phyloP scores from a whole-genome alignment of 2,113 vertebrate species.

The Rhizomys pruinosus region DNA sequence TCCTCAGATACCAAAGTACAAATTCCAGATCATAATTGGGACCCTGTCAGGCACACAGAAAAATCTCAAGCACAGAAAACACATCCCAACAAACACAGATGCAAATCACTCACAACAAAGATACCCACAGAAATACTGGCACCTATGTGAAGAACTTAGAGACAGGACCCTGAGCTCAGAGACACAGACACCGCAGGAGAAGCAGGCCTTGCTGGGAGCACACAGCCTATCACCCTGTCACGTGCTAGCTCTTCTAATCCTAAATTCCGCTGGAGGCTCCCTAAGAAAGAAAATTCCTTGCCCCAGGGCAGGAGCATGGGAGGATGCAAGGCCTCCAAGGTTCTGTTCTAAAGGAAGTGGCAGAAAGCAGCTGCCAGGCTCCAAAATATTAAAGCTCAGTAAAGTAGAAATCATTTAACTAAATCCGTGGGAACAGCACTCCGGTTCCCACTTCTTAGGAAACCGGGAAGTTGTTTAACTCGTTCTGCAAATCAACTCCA shows the following conservation, averaged over 20 bases:
- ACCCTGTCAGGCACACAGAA: neutral
- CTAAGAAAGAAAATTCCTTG: neutral
- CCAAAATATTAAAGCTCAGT: conserved; percentile 25
- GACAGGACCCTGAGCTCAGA: neutral
- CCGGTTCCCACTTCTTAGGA: conserved; percentile 58
- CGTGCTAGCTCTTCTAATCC: neutral
- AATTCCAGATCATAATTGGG: neutral
- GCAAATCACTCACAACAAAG: neutral
- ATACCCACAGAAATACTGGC: conserved; percentile 2
- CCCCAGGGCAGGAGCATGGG: neutral
- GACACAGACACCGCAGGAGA: neutral
- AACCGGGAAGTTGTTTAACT: conserved; percentile 74
- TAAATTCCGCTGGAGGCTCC: neutral
- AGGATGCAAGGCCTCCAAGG: neutral
- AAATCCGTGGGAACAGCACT: conserved; percentile 52
- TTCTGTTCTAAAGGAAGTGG: neutral
- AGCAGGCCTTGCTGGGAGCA: neutral
- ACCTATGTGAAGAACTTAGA: neutral
- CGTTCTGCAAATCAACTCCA: conserved; percentile 67
- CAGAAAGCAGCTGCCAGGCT: conserved; percentile 6
- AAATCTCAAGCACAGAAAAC: neutral
- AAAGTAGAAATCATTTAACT: conserved; percentile 34
- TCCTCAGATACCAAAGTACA: conserved; percentile 19
- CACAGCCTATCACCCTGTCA: neutral
- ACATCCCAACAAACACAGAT: neutral